Evolutionary conservation across 2,888 invertebrate genomes (phyloP), one percentile per base, ranked within the genome.

Genomic region (Chalcis sispes): DNA sequence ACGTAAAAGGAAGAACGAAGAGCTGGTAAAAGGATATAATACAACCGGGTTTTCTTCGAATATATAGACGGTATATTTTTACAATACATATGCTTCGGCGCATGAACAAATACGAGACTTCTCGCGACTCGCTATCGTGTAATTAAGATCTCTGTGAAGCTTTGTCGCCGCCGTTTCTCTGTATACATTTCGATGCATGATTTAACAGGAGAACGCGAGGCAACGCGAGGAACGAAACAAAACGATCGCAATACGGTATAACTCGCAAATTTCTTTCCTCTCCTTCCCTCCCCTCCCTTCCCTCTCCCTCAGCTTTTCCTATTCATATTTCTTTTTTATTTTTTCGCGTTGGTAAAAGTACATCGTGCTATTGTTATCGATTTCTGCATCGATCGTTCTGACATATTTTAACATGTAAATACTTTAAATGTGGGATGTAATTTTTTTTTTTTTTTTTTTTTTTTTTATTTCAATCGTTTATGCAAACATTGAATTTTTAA

Each of bases 61-160:
- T 46, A 62, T 48, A n/a, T n/a, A n/a, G n/a, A 58, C 48, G 42
- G 46, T 74, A 10, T 54, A 61, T 59, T 59, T 65, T 29, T 15
- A 29, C 54, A 13, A 27, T 8, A 20, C n/a, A 29, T 23, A 25
- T 42, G n/a, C 54, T 0, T 15, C n/a, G n/a, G n/a, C n/a, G n/a
- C n/a, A n/a, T n/a, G n/a, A 42, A 36, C 46, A 48, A 65, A 65
- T 58, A 62, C 40, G 23, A 59, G 2, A 18, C 54, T 25, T 42
- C 27, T 18, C 52, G 61, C 15, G 46, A 5, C 46, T 46, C 46
- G 46, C 83, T 86, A 86, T 86, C 86, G 80, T 81, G 83, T 75
- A 86, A 86, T 86, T 86, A 86, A 82, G 85, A 86, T 86, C 86
- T 84, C 75, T 52, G 66, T 46, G 65, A 48, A 69, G 72, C 75